Percentiles rank a stretch among this genome's conserved stretches.
phyloP scores from a whole-genome alignment of 2,888 invertebrate species.

The Melanostoma scalare region DNA sequence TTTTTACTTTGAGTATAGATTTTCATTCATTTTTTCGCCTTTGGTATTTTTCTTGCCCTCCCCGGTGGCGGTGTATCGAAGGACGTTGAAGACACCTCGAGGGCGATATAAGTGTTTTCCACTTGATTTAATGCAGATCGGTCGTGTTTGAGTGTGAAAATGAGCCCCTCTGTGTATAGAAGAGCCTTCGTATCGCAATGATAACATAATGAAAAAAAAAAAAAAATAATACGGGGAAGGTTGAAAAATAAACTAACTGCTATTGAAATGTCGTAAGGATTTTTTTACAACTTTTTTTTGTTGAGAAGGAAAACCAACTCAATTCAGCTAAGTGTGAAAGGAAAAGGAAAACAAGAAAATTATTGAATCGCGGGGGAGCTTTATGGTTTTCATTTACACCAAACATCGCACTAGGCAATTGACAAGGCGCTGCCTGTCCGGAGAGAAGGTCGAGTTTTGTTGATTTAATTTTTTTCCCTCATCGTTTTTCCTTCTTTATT shows the following conservation, averaged over 20 bases:
- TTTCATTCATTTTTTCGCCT: constrained; percentile 32
- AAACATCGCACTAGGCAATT: constrained; percentile 20
- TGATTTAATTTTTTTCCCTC: too few relatives aligned
- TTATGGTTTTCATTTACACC: constrained; percentile 32
- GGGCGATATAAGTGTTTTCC: constrained; percentile 65
- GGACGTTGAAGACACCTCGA: constrained; percentile 53
- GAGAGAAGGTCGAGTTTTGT: too few relatives aligned
- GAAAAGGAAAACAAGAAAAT: constrained; percentile 44
- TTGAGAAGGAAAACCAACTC: constrained; percentile 16
- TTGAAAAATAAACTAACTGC: constrained; percentile 44
- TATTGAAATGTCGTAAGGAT: constrained; percentile 60
- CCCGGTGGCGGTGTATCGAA: constrained; percentile 10
- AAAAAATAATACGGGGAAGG: constrained; percentile 5
- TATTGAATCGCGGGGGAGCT: constrained; percentile 43
- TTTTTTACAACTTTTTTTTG: constrained; percentile 9
- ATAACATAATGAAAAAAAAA: constrained; percentile 10
- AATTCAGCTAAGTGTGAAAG: constrained; percentile 4
- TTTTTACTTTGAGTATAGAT: constrained; percentile 25
- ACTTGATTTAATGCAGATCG: constrained; percentile 61
- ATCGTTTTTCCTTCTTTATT: neutral
- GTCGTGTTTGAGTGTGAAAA: constrained; percentile 28
- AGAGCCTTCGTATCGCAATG: constrained; percentile 2
- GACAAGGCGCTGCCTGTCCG: neutral
- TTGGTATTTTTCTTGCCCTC: constrained; percentile 7
- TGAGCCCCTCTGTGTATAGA: neutral